Evolutionary conservation across 2,888 invertebrate species (phyloP).

Genomic region (Strigamia crassipes): DNA sequence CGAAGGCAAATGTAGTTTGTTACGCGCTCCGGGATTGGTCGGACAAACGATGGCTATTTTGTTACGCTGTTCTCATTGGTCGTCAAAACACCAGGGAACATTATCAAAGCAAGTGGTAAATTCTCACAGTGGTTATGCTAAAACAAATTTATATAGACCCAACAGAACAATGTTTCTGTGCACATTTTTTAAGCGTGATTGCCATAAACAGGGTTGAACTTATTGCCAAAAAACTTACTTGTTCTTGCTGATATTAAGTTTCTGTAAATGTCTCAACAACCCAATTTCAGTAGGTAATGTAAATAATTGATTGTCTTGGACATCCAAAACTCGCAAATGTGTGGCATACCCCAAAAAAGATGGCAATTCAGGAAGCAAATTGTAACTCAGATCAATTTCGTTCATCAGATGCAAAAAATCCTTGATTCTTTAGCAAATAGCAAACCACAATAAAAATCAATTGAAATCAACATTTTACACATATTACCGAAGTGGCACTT

Average conservation of each 20-base stretch:
- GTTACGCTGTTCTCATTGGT: no score
- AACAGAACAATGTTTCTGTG: no score
- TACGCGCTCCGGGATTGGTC: no score
- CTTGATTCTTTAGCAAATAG: conserved; percentile 50
- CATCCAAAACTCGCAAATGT: conserved; percentile 71
- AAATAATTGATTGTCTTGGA: conserved; percentile 68
- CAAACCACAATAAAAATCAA: conserved; percentile 50
- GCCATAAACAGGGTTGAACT: no score
- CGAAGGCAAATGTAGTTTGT: no score
- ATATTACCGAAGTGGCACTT: conserved; percentile 71
- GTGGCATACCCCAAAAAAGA: conserved; percentile 65
- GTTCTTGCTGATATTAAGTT: conserved; percentile 80
- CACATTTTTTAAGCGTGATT: neutral
- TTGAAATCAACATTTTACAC: neutral
- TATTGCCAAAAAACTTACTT: conserved; percentile 72
- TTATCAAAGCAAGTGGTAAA: no score
- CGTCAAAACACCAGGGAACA: no score
- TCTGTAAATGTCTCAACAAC: conserved; percentile 69
- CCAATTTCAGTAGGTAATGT: conserved; percentile 59
- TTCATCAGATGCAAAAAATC: conserved; percentile 52
- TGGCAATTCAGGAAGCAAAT: conserved; percentile 69
- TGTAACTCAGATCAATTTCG: conserved; percentile 69
- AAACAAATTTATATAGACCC: no score
- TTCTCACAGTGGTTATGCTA: no score
- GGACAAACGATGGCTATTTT: no score